Conservation (phyloP, 2,797 vertebrate genomes). For the Otolemur crassicaudatus region DNA sequence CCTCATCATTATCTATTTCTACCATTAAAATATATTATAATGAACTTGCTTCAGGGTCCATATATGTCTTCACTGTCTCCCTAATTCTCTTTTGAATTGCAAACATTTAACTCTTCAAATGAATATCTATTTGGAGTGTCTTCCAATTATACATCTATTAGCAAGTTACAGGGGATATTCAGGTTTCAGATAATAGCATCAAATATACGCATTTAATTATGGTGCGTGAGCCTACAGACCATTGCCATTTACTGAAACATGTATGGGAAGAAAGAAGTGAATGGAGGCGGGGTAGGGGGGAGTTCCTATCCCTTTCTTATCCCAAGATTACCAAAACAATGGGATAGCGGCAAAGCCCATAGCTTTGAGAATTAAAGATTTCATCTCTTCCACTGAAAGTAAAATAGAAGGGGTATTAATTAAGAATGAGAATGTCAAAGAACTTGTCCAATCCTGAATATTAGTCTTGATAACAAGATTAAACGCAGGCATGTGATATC, state of each 20-base stretch:
- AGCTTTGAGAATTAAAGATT: conserved; percentile 16
- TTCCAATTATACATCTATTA: not conserved
- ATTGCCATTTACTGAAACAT: not conserved
- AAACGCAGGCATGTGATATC: not conserved
- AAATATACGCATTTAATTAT: not conserved
- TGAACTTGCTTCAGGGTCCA: not conserved
- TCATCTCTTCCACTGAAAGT: not conserved
- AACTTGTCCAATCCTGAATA: not conserved
- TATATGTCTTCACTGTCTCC: not conserved
- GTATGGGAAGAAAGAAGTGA: not conserved
- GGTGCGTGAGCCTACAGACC: not conserved
- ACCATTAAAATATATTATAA: conserved; percentile 23
- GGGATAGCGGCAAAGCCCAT: too few relatives aligned
- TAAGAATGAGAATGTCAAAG: not conserved
- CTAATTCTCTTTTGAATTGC: not conserved
- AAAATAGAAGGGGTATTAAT: not conserved
- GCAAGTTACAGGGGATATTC: not conserved
- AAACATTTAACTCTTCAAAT: conserved; percentile 32
- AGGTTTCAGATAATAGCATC: not conserved
- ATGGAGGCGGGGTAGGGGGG: too few relatives aligned
- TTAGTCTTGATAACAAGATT: not conserved
- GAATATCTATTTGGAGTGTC: not conserved
- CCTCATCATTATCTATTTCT: not conserved
- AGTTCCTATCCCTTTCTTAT: not conserved
- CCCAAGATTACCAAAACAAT: not conserved